Evolutionary conservation across 1,140 invertebrate species (phyloP), one percentile per base, ranked within the genome.

Genomic region (Teleopsis dalmanni): DNA sequence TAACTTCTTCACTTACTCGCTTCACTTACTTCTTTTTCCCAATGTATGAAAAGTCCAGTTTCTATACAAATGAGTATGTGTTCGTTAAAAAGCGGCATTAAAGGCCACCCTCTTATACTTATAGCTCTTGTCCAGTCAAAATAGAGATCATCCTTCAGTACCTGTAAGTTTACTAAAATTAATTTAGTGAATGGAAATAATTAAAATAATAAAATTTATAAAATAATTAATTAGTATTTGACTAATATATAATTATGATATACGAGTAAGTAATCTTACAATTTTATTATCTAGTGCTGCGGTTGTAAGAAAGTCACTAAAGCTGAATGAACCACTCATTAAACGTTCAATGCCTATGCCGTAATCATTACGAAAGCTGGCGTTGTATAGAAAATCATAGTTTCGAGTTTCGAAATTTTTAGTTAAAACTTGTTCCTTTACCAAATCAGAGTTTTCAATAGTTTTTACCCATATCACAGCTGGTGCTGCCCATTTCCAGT

Each of bases 401-500:
- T 61, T 59, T 8, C 48, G 56, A 5, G 69, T 57, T 29, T 62
- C 59, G 19, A 68, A 69, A 22, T 48, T 64, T 0, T 35, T 10
- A 0, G 57, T 44, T 37, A 69, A 14, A 13, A 60, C 54, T 38
- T 66, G 60, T 36, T 69, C 65, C 1, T 46, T 57, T 2, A 21
- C 9, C 13, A 69, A 41, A 33, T 69, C 48, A 4, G 65, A 64
- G 14, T 52, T 53, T 16, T 55, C 50, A 10, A 69, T 55, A 0
- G 60, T 62, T 4, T 60, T 52, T 16, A 59, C 48, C 65, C 65
- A 69, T 21, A 69, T 52, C 6, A 59, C 57, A 1, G 65, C 57
- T 4, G 65, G 65, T 21, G 65, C 65, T n/a, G 52, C 53, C 65
- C 65, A 69, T 22, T 64, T 60, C 65, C 62, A 69, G 5, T 51